Evolutionary conservation across 2,888 invertebrate species (phyloP), one percentile per base, ranked within the genome.

Genomic region (Melinaea marsaeus): DNA sequence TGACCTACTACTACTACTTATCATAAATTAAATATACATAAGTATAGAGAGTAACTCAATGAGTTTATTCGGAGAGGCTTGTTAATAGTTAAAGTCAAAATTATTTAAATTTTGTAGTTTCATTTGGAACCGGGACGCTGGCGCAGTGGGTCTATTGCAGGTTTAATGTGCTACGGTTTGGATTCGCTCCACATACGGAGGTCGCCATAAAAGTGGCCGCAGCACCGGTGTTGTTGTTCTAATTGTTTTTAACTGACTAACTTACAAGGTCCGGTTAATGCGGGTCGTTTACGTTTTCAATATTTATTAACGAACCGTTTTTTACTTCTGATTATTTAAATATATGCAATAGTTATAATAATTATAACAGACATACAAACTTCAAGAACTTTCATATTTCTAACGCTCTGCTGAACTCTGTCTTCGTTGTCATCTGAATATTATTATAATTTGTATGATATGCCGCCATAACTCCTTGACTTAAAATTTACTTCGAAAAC

Each of bases 181-280:
- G 87, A 86, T 80, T 79, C 79, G 71, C 77, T 83, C 86, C 86
- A 86, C 84, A 84, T 84, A 77, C 75, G 73, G 76, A 74, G 77
- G 78, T 77, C 82, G 78, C 83, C 80, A 80, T 85, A 86, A 85
- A 87, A 86, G 80, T 84, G 83, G 81, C 81, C 77, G 76, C 74
- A 42, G 62, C 69, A 60, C 66, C 68, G 59, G 64, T 75, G 78
- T 77, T 83, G 75, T 75, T 78, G 77, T 78, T 80, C 78, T 80
- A 86, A 87, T 88, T 86, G 86, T 86, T 87, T 87, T 80, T 79
- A 76, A 78, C 76, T 80, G 79, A 74, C 81, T 80, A 79, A 81
- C 78, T 80, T 74, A 74, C 79, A 77, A 76, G 76, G 72, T 73
- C 73, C 72, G 76, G 78, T 79, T 76, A 76, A 71, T 70, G 58